Conservation (phyloP, 2,113 vertebrate species). For the Desmodus rotundus region DNA sequence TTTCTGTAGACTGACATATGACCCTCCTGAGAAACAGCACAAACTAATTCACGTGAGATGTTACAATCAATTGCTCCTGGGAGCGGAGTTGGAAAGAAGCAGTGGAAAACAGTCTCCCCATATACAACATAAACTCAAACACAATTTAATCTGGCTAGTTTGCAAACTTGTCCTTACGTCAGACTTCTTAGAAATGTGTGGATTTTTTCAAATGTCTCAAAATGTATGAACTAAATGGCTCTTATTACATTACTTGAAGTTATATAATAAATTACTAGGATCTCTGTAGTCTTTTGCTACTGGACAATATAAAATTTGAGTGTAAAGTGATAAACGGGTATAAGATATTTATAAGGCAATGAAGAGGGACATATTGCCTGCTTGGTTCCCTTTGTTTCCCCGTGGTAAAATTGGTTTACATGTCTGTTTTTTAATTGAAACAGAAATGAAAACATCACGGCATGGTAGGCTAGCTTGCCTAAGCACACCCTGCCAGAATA, state of each 20-base stretch:
- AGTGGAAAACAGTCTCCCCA: not conserved
- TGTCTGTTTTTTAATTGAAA: not conserved
- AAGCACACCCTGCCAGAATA: not conserved
- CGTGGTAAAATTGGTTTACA: not conserved
- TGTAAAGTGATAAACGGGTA: not conserved
- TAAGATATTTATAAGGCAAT: not conserved
- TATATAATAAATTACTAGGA: not conserved
- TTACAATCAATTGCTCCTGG: not conserved
- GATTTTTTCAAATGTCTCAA: not conserved
- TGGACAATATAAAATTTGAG: not conserved
- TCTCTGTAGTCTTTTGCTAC: not conserved
- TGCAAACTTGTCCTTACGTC: not conserved
- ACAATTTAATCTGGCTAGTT: not conserved
- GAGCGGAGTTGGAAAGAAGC: not conserved
- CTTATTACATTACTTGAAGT: not conserved
- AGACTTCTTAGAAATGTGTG: not conserved
- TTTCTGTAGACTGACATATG: not conserved
- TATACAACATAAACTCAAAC: not conserved
- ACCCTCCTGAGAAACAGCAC: not conserved
- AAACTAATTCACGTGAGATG: not conserved
- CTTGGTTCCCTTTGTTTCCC: not conserved
- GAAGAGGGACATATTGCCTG: not conserved
- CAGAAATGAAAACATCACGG: not conserved
- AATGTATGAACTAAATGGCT: not conserved
- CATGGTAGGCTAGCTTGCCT: not conserved